These are phyloP conservation scores for Ciconia stormi DNA, from an alignment of 2,113 vertebrate species.

Conservation along the genomic window DNA sequence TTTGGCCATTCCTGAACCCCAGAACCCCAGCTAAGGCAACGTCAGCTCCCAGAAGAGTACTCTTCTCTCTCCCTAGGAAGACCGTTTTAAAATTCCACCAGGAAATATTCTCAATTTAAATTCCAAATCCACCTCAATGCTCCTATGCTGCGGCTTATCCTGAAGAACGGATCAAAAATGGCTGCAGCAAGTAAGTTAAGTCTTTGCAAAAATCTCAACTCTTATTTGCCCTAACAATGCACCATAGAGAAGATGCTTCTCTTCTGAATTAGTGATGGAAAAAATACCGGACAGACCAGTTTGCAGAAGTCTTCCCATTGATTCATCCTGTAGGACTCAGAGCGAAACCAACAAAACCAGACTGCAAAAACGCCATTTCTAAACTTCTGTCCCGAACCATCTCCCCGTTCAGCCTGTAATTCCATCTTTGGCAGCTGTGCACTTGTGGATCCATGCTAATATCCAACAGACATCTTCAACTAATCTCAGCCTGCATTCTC, in stretches of 20 bases:
- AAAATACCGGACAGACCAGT: neutral
- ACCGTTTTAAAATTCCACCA: neutral
- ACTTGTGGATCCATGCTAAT: neutral
- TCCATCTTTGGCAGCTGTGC: constrained; percentile 40
- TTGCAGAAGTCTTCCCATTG: neutral
- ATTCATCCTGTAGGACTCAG: neutral
- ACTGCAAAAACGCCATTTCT: neutral
- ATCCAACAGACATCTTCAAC: constrained; percentile 1
- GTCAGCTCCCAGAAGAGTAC: neutral
- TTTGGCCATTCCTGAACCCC: neutral
- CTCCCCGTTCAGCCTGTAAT: neutral
- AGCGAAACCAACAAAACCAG: neutral
- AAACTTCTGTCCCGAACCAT: neutral
- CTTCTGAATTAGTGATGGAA: neutral
- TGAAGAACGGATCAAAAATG: neutral
- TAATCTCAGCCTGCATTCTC: constrained; percentile 54
- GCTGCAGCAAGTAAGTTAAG: neutral
- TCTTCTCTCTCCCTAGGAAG: neutral
- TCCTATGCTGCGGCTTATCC: neutral
- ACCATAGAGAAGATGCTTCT: neutral
- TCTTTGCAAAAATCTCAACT: neutral
- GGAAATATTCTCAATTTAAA: neutral
- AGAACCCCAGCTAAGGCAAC: neutral
- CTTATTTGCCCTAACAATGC: neutral
- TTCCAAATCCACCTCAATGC: neutral